Evolutionary conservation across 2,888 invertebrate species (phyloP).

Genomic region (Julus scanicus): DNA sequence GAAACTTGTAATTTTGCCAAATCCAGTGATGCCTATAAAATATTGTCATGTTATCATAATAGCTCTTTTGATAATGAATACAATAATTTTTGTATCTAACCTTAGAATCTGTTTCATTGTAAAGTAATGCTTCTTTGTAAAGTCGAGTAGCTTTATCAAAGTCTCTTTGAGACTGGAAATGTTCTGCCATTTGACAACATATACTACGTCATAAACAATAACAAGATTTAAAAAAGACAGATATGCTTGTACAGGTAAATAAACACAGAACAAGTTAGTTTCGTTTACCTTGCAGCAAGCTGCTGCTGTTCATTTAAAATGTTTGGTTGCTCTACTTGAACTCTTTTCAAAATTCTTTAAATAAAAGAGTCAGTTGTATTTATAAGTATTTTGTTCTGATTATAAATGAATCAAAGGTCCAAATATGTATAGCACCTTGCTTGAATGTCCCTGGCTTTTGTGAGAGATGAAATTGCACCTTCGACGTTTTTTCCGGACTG

Average conservation of each 20-base stretch:
- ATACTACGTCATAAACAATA: slow-evolving; percentile 69
- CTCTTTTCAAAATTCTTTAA: slow-evolving; percentile 77
- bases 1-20: slow-evolving; percentile 66
- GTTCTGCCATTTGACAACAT: slow-evolving; percentile 79
- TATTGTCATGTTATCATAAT: not conserved
- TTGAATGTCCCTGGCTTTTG: slow-evolving; percentile 67
- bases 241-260: slow-evolving; percentile 60
- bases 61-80: not conserved
- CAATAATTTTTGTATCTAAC: slow-evolving; percentile 63
- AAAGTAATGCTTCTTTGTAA: slow-evolving; percentile 87
- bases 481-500: slow-evolving; percentile 65
- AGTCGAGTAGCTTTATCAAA: slow-evolving; percentile 80
- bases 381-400: not conserved
- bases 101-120: slow-evolving; percentile 80
- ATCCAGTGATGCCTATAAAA: slow-evolving; percentile 65
- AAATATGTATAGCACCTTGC: slow-evolving; percentile 67
- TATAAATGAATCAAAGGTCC: not conserved
- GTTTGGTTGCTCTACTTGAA: slow-evolving; percentile 73
- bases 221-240: not conserved
- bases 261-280: slow-evolving; percentile 60
- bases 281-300: slow-evolving; percentile 67
- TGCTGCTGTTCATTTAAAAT: slow-evolving; percentile 68
- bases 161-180: slow-evolving; percentile 74
- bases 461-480: slow-evolving; percentile 65
- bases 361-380: slow-evolving; percentile 65